Evolutionary conservation across 64 coral and sea anemone species (phyloP).

Genomic region (Cladopsammia gracilis): DNA sequence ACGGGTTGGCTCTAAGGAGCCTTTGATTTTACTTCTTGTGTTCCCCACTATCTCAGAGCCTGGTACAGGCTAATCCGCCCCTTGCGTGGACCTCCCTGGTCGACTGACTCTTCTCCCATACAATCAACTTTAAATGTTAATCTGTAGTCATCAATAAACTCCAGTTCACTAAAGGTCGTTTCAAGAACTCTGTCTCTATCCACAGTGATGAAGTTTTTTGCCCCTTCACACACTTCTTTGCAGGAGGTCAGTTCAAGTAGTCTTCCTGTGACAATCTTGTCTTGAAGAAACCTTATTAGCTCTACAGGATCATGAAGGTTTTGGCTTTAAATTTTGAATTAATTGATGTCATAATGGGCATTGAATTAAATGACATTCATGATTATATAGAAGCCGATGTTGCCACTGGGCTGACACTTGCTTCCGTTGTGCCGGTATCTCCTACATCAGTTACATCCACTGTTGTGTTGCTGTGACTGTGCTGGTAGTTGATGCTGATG

Average conservation of each 20-base stretch:
- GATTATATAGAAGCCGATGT: neutral
- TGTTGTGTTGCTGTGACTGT: slow-evolving; percentile 22
- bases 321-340: slow-evolving; percentile 19
- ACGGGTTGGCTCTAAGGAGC: too few species aligned
- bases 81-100: slow-evolving; percentile 46
- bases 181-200: slow-evolving; percentile 25
- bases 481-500: too few species aligned
- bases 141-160: slow-evolving; percentile 50
- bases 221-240: neutral
- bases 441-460: slow-evolving; percentile 27
- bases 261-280: neutral
- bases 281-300: slow-evolving; percentile 26
- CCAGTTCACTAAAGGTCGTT: slow-evolving; percentile 61
- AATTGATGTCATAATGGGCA: slow-evolving; percentile 58
- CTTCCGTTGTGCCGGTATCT: neutral
- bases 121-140: slow-evolving; percentile 60
- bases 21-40: too few species aligned
- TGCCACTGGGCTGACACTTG: neutral
- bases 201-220: slow-evolving; percentile 10
- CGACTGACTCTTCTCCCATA: slow-evolving; percentile 51
- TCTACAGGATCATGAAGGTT: slow-evolving; percentile 41
- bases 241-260: neutral
- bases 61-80: slow-evolving; percentile 36
- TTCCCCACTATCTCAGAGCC: too few species aligned
- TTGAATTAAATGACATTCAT: slow-evolving; percentile 21